phyloP scores from a whole-genome alignment of 2,888 invertebrate species.

The Invenusta paracnida region DNA sequence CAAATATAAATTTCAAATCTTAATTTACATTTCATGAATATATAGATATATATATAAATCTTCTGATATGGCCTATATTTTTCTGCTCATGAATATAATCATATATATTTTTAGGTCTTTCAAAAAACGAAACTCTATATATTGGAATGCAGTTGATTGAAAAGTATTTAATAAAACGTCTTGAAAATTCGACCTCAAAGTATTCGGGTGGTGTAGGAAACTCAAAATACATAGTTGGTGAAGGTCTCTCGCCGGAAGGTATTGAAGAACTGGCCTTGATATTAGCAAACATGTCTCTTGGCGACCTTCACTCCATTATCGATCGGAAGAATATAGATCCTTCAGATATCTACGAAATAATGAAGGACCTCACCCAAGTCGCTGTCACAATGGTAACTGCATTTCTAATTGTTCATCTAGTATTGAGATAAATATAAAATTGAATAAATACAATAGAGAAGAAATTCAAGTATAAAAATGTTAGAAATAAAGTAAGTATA shows the following conservation, averaged over 20 bases:
- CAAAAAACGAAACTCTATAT: slow-evolving; percentile 8
- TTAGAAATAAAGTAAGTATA: too few species aligned
- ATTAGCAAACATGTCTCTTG: slow-evolving; percentile 50
- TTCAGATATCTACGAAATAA: slow-evolving; percentile 41
- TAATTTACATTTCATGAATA: too few species aligned
- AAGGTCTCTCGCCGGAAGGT: slow-evolving; percentile 49
- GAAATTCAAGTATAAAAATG: too few species aligned
- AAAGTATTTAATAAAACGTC: not conserved
- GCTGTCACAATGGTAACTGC: slow-evolving; percentile 17
- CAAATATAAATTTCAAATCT: too few species aligned
- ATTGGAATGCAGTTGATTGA: not conserved
- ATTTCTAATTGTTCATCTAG: too few species aligned
- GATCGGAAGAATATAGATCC: slow-evolving; percentile 49
- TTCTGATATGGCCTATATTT: too few species aligned
- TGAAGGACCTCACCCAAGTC: not conserved
- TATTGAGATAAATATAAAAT: too few species aligned
- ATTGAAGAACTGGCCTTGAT: slow-evolving; percentile 48
- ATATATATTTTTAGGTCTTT: slow-evolving; percentile 7
- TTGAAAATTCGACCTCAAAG: not conserved
- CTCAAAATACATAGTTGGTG: slow-evolving; percentile 48
- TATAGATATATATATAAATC: too few species aligned
- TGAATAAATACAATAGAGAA: too few species aligned
- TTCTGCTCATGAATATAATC: too few species aligned
- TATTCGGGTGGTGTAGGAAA: not conserved
- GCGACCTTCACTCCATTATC: slow-evolving; percentile 49